These are phyloP conservation scores for Salmo trutta DNA, from an alignment of 2,797 vertebrate species.

Conservation along the genomic window DNA sequence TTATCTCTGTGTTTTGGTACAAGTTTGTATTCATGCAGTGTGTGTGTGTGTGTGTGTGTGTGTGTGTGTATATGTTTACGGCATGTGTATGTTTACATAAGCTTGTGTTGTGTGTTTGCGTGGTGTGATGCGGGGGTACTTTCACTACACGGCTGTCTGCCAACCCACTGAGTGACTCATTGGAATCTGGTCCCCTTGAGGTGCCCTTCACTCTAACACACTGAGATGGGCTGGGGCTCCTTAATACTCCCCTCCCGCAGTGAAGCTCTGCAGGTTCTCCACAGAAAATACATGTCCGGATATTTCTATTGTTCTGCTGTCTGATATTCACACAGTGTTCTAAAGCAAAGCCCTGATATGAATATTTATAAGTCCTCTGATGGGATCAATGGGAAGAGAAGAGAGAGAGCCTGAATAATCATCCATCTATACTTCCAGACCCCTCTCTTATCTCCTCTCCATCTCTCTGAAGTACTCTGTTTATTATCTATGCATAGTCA, in stretches of 20 bases:
- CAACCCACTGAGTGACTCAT: constrained; percentile 49
- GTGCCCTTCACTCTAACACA: constrained; percentile 69
- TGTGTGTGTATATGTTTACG: too few relatives aligned
- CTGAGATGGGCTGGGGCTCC: constrained; percentile 57
- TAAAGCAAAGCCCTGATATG: constrained; percentile 77
- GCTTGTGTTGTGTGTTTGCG: constrained; percentile 21
- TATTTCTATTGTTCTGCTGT: constrained; percentile 71
- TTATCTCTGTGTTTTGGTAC: not conserved
- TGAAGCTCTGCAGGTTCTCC: constrained; percentile 63
- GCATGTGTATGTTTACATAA: too few relatives aligned
- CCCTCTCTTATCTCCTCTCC: constrained; percentile 55
- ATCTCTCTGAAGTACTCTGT: constrained; percentile 64
- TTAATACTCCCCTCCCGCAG: constrained; percentile 65
- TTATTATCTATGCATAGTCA: constrained; percentile 17
- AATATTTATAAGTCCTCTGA: constrained; percentile 83
- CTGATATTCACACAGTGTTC: constrained; percentile 79
- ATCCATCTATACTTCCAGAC: constrained; percentile 70
- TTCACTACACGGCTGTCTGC: constrained; percentile 47
- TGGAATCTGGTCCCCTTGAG: constrained; percentile 67
- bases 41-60: not conserved
- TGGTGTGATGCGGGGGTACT: constrained; percentile 36
- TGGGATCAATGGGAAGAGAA: constrained; percentile 74
- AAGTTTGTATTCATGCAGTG: not conserved
- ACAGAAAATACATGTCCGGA: constrained; percentile 59
- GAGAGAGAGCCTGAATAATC: constrained; percentile 76